A percentile compares a stretch with the other conserved stretches of the same genome.
Conservation (phyloP, 2,797 vertebrate species). For the Eulemur albifrons region DNA sequence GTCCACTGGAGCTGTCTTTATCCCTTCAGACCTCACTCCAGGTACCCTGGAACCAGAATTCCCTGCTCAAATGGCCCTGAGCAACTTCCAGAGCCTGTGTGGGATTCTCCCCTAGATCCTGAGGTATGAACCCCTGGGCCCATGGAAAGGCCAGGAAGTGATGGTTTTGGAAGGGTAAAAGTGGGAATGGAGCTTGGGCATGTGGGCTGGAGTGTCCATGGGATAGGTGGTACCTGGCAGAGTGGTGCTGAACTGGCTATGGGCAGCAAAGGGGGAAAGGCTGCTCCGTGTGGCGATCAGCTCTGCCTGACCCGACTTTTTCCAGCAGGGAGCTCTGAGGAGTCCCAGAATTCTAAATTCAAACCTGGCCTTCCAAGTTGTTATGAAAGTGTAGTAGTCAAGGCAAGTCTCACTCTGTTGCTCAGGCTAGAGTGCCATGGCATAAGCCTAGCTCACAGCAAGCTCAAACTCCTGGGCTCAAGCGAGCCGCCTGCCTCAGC, state of each 20-base stretch:
- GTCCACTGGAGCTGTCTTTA: neutral
- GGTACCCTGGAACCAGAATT: neutral
- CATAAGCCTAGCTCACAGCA: no score
- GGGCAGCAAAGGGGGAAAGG: neutral
- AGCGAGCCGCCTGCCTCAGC: no score
- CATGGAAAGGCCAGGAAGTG: neutral
- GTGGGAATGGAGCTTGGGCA: neutral
- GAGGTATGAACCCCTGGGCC: neutral
- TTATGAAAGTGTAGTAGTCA: neutral
- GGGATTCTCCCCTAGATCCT: neutral
- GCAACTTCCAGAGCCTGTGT: neutral
- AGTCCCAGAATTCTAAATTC: conserved; percentile 7
- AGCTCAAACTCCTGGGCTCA: no score
- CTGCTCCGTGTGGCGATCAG: neutral
- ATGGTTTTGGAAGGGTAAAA: neutral
- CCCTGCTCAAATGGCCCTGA: neutral
- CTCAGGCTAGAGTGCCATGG: no score
- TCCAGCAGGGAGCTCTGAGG: neutral
- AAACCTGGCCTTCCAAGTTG: neutral
- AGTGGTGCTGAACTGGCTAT: neutral
- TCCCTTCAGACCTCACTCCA: neutral
- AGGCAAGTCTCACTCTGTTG: neutral
- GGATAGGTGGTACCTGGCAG: neutral
- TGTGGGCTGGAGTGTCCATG: neutral
- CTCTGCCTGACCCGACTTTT: neutral